phyloP scores from a whole-genome alignment of 2,113 vertebrate genomes.

The Anoura caudifer region DNA sequence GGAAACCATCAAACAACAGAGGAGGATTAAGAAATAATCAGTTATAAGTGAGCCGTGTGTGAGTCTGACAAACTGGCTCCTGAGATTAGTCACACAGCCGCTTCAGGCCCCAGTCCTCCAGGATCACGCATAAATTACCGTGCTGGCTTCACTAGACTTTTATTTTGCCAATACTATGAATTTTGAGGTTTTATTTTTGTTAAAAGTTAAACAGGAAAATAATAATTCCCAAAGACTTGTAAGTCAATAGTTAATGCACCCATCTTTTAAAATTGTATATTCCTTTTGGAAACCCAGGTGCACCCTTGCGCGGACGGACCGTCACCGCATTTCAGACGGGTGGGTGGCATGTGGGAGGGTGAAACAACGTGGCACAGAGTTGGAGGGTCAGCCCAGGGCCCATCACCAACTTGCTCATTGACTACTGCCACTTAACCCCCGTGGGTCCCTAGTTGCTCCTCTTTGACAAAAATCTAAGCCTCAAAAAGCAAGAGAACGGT shows the following conservation, averaged over 20 bases:
- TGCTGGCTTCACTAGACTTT: background rate
- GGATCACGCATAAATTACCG: background rate
- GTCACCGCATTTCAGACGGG: background rate
- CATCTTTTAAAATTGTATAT: background rate
- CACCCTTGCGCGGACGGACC: background rate
- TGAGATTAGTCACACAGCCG: background rate
- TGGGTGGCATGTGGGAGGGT: background rate
- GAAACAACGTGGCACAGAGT: background rate
- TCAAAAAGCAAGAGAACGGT: background rate
- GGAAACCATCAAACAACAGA: constrained; percentile 12
- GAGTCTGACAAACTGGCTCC: background rate
- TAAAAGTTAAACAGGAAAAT: background rate
- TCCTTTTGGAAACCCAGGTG: background rate
- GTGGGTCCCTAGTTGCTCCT: background rate
- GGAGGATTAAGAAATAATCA: constrained; percentile 29
- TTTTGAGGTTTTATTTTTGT: background rate
- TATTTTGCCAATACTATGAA: background rate
- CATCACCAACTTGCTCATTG: background rate
- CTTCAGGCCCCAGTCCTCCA: background rate
- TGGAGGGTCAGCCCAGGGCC: background rate
- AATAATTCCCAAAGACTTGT: background rate
- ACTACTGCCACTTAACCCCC: background rate
- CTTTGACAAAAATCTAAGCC: background rate
- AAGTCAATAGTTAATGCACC: background rate
- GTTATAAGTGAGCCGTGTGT: background rate